Evolutionary conservation across 2,888 invertebrate genomes (phyloP), one percentile per base, ranked within the genome.

Genomic region (Kuschelorhynchus macadamiae): DNA sequence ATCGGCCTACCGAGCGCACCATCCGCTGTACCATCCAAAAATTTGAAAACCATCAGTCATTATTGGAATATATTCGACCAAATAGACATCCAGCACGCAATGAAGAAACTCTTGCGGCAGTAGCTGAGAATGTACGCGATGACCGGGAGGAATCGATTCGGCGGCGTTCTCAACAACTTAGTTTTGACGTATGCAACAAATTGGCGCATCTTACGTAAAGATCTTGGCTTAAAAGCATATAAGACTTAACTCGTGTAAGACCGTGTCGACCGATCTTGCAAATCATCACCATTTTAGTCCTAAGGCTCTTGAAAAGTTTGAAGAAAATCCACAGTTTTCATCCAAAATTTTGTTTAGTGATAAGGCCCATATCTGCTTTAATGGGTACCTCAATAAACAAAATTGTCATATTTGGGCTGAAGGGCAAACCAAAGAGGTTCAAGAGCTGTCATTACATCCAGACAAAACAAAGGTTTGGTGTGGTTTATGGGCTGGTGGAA

Each of bases 211-310:
- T 55, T 67, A 47, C 21, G 41, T n/a, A 57, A 68, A 41, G 55
- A 70, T 46, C 64, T 68, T 33, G 39, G 44, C 46, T 25, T 70
- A 32, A 17, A 53, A 2, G 59, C 67, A 0, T 70, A 62, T 36
- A 70, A 62, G 41, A 41, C 70, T 21, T 60, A 71, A 44, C 53
- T 71, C 12, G 49, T 50, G 0, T 70, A 71, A 57, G 66, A 66
- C 62, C 59, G 12, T 7, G 12, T n/a, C 57, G 63, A 50, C 39
- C 30, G 20, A n/a, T 2, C 12, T 17, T 32, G 2, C 56, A 61
- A 16, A 1, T 2, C 2, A 3, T n/a, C n/a, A n/a, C n/a, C n/a
- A 9, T 32, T 66, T 61, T 17, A 36, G 8, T 33, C 0, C 46
- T 4, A 68, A 56, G 60, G 41, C 61, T 47, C n/a, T 47, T 1